These are phyloP conservation scores for Halocynthia aurantium DNA, from an alignment of 23 tunicate genomes.

Conservation along the genomic window DNA sequence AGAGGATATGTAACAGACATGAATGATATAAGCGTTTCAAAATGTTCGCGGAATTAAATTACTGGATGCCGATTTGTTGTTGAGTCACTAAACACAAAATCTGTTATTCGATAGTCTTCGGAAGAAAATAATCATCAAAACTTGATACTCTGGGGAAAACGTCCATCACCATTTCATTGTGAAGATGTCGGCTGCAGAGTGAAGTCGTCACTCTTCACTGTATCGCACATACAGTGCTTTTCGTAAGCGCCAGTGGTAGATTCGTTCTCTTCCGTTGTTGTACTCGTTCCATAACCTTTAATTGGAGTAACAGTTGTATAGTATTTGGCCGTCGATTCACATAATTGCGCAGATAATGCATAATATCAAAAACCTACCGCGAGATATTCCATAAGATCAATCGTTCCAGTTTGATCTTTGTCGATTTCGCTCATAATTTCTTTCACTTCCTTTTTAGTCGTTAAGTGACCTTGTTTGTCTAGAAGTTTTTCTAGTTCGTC, in stretches of 20 bases:
- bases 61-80: too few relatives aligned
- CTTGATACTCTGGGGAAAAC: too few relatives aligned
- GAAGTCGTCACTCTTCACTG: constrained; percentile 25
- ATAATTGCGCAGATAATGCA: not conserved
- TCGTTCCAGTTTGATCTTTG: constrained; percentile 46
- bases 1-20: too few relatives aligned
- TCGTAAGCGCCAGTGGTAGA: constrained; percentile 50
- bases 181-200: too few relatives aligned
- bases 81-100: too few relatives aligned
- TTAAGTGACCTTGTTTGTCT: constrained; percentile 64
- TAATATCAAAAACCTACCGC: constrained; percentile 50
- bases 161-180: too few relatives aligned
- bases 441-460: constrained; percentile 60
- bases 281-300: constrained; percentile 59
- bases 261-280: constrained; percentile 63
- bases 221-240: constrained; percentile 46
- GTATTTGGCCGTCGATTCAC: not conserved
- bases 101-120: too few relatives aligned
- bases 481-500: constrained; percentile 65
- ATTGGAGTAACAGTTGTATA: not conserved
- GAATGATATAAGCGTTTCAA: too few relatives aligned
- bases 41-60: too few relatives aligned
- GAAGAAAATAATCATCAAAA: too few relatives aligned
- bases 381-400: constrained; percentile 84
- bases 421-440: constrained; percentile 73